Evolutionary conservation across 2,888 invertebrate genomes (phyloP), one percentile per base, ranked within the genome.

Genomic region (Chymomyza caudatula): DNA sequence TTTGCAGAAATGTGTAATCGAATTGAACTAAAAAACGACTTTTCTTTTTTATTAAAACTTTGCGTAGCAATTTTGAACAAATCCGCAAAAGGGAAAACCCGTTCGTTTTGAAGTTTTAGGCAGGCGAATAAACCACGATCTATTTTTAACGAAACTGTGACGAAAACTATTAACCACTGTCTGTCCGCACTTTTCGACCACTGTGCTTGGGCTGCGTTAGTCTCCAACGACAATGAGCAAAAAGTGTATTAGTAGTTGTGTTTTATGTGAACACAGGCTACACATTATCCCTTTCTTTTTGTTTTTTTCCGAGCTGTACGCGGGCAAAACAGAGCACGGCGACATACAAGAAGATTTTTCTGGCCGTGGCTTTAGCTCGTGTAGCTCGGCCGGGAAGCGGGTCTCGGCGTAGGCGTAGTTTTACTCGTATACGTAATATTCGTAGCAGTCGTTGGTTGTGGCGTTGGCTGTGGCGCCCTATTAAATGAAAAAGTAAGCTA

Each of bases 231-330:
- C 29, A 37, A 20, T 42, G 60, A 25, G 59, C 52, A 53, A 62
- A 75, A 75, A 67, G 55, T 67, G 73, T 68, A 68, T 72, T 71
- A 74, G 80, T 80, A 73, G 80, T 72, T 80, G 79, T 80, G 61
- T 76, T 76, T 80, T 83, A 70, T 70, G 49, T 59, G 65, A 47
- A 52, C 69, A 65, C 54, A 56, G 65, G 53, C 58, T 69, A 71
- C 79, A 79, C 80, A 81, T 78, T 83, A 80, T 83, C 84, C 80
- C 84, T 80, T 83, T 80, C 84, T 80, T 83, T 80, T 67, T 61
- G 76, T 65, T 53, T 47, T 19, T 47, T 47, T 47, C 17, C 19
- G 47, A 47, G 19, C 15, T 47, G 19, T 6, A 47, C 47, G n/a
- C 15, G 44, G 44, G 6, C 11, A 1, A 11, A 44, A 47, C 44